phyloP scores from a whole-genome alignment of 2,888 invertebrate genomes.

The Agrotis exclamationis region DNA sequence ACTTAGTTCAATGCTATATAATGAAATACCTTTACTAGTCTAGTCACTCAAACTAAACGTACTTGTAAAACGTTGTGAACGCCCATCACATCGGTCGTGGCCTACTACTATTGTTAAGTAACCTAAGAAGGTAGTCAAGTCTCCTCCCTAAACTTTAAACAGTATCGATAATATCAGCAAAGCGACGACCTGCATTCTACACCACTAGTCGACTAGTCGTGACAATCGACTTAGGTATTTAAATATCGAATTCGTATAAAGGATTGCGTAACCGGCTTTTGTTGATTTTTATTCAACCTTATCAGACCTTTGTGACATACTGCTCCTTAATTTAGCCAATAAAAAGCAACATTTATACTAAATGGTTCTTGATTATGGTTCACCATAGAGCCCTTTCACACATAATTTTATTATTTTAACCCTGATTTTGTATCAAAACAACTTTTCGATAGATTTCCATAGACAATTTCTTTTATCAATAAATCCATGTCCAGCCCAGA shows the following conservation, averaged over 20 bases:
- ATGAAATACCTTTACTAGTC: constrained; percentile 38
- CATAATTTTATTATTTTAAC: no score
- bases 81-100: constrained; percentile 27
- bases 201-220: constrained; percentile 57
- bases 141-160: constrained; percentile 32
- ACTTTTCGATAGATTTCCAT: neutral
- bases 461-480: neutral
- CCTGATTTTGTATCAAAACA: no score
- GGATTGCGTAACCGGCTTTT: constrained; percentile 72
- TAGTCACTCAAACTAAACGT: constrained; percentile 18
- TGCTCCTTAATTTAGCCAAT: constrained; percentile 32
- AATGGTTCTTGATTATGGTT: no score
- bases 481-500: no score
- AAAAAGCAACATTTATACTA: neutral
- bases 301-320: constrained; percentile 56
- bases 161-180: constrained; percentile 41
- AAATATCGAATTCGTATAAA: constrained; percentile 64
- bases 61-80: constrained; percentile 31
- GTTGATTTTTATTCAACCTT: constrained; percentile 59
- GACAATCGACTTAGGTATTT: constrained; percentile 63
- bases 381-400: no score
- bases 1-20: constrained; percentile 34
- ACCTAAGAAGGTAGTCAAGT: constrained; percentile 26
- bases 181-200: constrained; percentile 37
- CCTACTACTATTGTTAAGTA: constrained; percentile 45